phyloP scores from a whole-genome alignment of 2,888 invertebrate genomes.

The Drosophila mimica region DNA sequence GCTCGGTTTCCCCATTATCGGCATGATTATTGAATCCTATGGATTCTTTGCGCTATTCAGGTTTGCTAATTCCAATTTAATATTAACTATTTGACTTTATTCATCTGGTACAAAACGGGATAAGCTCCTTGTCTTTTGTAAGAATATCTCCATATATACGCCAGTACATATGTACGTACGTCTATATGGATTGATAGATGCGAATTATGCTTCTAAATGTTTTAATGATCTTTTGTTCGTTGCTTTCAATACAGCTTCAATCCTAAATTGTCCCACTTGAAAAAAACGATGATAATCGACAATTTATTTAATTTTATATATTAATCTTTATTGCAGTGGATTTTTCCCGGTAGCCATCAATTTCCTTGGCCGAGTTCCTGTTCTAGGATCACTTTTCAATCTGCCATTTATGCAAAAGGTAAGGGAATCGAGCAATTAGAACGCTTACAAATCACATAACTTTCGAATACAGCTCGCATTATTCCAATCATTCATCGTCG shows the following conservation, averaged over 20 bases:
- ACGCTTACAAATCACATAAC: constrained; percentile 2
- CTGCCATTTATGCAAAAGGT: constrained; percentile 95
- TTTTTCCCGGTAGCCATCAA: constrained; percentile 98
- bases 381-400: constrained; percentile 94
- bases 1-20: constrained; percentile 97
- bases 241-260: neutral
- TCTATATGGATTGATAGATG: neutral
- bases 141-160: neutral
- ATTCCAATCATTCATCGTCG: neutral
- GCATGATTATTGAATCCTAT: constrained; percentile 98
- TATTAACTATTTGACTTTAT: neutral
- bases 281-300: neutral
- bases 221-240: neutral
- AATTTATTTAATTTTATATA: neutral
- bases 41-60: constrained; percentile 95
- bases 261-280: neutral
- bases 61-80: constrained; percentile 84
- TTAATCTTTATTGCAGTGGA: constrained; percentile 88
- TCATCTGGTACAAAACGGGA: neutral
- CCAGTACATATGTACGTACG: neutral
- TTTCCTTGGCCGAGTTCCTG: constrained; percentile 96
- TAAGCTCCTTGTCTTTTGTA: neutral
- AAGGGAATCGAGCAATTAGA: constrained; percentile 80
- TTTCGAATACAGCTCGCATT: constrained; percentile 24
- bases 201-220: neutral